Conservation (phyloP, 1,140 invertebrate species). For the Aphidius gifuensis region DNA sequence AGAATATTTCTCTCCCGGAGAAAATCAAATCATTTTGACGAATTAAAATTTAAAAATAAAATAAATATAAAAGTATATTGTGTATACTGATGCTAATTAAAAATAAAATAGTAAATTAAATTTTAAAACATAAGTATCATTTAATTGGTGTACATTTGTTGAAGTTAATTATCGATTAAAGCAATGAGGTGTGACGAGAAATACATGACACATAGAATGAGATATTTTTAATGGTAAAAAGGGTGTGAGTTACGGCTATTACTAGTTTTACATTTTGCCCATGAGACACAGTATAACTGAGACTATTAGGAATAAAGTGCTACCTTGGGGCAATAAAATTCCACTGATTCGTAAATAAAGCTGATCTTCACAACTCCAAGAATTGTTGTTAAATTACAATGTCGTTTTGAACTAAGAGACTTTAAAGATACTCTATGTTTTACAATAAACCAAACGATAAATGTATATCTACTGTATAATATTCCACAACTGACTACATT, state of each 20-base stretch:
- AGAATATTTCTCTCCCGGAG: too few species aligned
- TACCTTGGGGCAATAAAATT: slow-evolving; percentile 16
- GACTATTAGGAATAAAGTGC: slow-evolving; percentile 21
- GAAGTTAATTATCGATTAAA: slow-evolving; percentile 27
- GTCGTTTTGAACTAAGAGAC: neutral
- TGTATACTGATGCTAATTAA: too few species aligned
- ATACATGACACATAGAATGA: neutral
- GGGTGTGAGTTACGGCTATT: slow-evolving; percentile 9
- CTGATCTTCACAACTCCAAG: neutral
- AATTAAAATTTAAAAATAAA: too few species aligned
- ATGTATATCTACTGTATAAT: too few species aligned
- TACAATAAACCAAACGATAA: neutral
- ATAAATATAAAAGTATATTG: too few species aligned
- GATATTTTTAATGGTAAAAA: neutral
- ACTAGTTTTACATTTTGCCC: slow-evolving; percentile 16
- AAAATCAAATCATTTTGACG: too few species aligned
- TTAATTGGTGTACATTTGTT: too few species aligned
- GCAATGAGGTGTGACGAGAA: slow-evolving; percentile 17
- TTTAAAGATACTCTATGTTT: neutral
- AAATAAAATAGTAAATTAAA: too few species aligned
- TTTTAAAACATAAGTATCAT: too few species aligned
- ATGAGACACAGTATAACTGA: slow-evolving; percentile 10
- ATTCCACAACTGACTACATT: too few species aligned
- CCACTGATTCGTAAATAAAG: slow-evolving; percentile 16
- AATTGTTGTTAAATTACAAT: neutral